Base-by-base conservation (phyloP, 2,888 invertebrate species). In the Lagria hirta region DNA sequence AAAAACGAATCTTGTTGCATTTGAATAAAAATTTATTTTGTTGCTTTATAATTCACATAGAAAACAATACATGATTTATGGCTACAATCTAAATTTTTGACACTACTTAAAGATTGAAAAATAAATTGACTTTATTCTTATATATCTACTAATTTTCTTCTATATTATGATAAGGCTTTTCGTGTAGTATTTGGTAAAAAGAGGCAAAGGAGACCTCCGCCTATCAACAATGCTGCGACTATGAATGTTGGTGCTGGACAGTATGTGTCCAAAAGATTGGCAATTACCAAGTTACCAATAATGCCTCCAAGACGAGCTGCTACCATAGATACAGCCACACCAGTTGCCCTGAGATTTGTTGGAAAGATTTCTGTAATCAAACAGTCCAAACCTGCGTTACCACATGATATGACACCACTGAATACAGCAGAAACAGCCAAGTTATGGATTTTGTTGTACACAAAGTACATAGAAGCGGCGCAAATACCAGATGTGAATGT, bases 221-320 rank as follows among this genome's bases (percentile, higher is more conserved):
- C 82, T 58, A 88, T 86, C 52, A 94, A 79, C 51, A 94, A 80
- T 16, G 78, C 81, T 52, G 93, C 91, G 30, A 94, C 91, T 55
- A 93, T 87, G 72, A 94, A 88, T 54, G 94, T 91, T 35, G 95
- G 94, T 49, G 93, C 87, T 20, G 91, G 90, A 74, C 94, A 95
- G 73, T 89, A 88, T 55, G 83, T 75, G 73, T 93, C 92, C 55
- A 94, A 75, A 37, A 95, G 75, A 49, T 86, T 82, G 15, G 94
- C 94, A 61, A 95, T 94, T 44, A 91, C 88, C 57, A 93, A 81
- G 72, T 89, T 89, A 38, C 89, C 90, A 53, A 85, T 80, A 65
- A 94, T 93, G 56, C 94, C 93, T 54, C 92, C 94, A 47, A 94
- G 75, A 42, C 94, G 81, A 14, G 90, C 91, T 12, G 92, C 86